These are phyloP conservation scores for Acanthopagrus latus DNA, from an alignment of 2,797 vertebrate species.

Conservation along the genomic window DNA sequence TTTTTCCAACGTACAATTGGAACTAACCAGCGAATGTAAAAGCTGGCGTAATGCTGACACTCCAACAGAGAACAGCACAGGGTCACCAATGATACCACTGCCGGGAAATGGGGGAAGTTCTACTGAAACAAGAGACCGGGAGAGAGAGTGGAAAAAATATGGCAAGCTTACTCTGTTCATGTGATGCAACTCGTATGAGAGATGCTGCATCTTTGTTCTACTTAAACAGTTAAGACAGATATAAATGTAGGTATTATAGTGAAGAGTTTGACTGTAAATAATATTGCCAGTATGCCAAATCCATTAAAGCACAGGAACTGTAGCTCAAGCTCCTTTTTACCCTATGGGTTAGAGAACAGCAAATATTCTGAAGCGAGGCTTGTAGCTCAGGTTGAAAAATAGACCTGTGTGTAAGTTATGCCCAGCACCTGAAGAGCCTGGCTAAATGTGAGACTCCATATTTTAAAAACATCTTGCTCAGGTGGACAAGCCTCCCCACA, in stretches of 20 bases:
- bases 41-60: slow-evolving; percentile 81
- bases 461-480: slow-evolving; percentile 80
- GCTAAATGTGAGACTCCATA: slow-evolving; percentile 69
- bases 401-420: slow-evolving; percentile 66
- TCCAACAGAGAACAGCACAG: slow-evolving; percentile 79
- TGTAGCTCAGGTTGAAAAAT: slow-evolving; percentile 66
- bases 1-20: slow-evolving; percentile 80
- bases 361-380: slow-evolving; percentile 54
- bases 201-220: slow-evolving; percentile 34
- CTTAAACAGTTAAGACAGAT: slow-evolving; percentile 18
- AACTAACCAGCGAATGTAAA: slow-evolving; percentile 81
- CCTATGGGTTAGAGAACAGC: slow-evolving; percentile 41
- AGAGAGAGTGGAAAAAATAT: slow-evolving; percentile 54
- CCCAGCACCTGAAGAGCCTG: slow-evolving; percentile 59
- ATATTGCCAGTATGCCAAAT: not conserved
- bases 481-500: slow-evolving; percentile 81
- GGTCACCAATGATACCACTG: slow-evolving; percentile 81
- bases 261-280: slow-evolving; percentile 7
- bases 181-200: slow-evolving; percentile 66
- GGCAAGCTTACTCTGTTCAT: slow-evolving; percentile 55
- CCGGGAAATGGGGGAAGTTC: slow-evolving; percentile 81
- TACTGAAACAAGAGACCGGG: slow-evolving; percentile 72
- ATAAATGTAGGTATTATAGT: slow-evolving; percentile 28
- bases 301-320: slow-evolving; percentile 25
- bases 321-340: slow-evolving; percentile 37